These are phyloP conservation scores for Macrocentrus cingulum DNA, from an alignment of 1,140 invertebrate species.

Conservation along the genomic window DNA sequence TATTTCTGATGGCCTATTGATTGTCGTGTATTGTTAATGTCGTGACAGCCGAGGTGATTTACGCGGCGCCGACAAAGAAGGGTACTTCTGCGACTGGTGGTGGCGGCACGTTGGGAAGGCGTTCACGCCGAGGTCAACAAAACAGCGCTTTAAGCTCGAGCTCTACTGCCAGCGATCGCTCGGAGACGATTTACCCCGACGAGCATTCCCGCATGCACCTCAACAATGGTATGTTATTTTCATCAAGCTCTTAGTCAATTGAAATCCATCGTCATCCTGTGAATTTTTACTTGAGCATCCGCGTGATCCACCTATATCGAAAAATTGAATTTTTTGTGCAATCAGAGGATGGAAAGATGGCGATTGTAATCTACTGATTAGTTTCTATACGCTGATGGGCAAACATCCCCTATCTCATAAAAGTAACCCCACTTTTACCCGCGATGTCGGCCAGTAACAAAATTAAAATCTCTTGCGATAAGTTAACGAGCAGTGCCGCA, in stretches of 20 bases:
- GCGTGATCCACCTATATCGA: too few species aligned
- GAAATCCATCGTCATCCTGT: background rate
- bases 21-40: background rate
- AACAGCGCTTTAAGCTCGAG: slow-evolving; percentile 46
- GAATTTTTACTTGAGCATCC: background rate
- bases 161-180: slow-evolving; percentile 47
- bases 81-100: slow-evolving; percentile 30
- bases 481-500: too few species aligned
- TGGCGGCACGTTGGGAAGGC: slow-evolving; percentile 42
- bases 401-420: too few species aligned
- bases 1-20: too few species aligned
- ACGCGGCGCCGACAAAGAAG: slow-evolving; percentile 56
- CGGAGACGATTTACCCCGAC: slow-evolving; percentile 44
- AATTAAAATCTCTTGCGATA: too few species aligned
- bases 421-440: too few species aligned
- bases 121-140: slow-evolving; percentile 43
- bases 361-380: too few species aligned
- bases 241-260: slow-evolving; percentile 10
- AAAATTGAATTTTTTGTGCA: too few species aligned
- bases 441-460: too few species aligned
- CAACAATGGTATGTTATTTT: slow-evolving; percentile 40
- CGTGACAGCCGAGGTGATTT: slow-evolving; percentile 56
- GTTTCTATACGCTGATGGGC: too few species aligned
- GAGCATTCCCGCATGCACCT: slow-evolving; percentile 47
- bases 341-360: too few species aligned